Percentiles rank a stretch among this genome's conserved stretches.
phyloP scores from a whole-genome alignment of 2,888 invertebrate species.

The Trichopria drosophilae region DNA sequence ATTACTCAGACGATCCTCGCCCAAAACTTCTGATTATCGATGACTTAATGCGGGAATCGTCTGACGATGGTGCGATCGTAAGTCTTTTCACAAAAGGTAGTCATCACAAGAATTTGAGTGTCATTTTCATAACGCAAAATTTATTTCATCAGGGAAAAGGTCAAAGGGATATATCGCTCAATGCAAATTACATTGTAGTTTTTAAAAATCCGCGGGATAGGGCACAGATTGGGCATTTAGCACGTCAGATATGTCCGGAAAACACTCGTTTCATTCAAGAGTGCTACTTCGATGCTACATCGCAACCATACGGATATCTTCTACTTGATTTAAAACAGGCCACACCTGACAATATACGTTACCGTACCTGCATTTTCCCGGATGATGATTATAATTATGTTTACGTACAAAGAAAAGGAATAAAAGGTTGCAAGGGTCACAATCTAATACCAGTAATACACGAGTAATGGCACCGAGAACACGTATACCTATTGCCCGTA shows the following conservation, averaged over 20 bases:
- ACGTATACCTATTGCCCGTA: too few species aligned
- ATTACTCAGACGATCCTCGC: constrained; percentile 22
- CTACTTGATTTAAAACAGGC: constrained; percentile 30
- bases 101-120: constrained; percentile 34
- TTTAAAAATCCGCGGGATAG: constrained; percentile 26
- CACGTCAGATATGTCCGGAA: constrained; percentile 26
- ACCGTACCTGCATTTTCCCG: constrained; percentile 22
- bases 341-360: constrained; percentile 24
- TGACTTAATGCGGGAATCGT: constrained; percentile 26
- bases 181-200: constrained; percentile 15
- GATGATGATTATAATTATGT: constrained; percentile 2
- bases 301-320: constrained; percentile 21
- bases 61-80: constrained; percentile 15
- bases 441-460: too few species aligned
- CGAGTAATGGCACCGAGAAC: too few species aligned
- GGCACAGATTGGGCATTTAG: constrained; percentile 18
- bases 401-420: too few species aligned
- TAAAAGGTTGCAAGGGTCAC: too few species aligned
- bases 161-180: constrained; percentile 22
- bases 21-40: constrained; percentile 10
- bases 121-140: constrained; percentile 28
- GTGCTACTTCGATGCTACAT: constrained; percentile 26
- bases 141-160: constrained; percentile 17
- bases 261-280: constrained; percentile 30
- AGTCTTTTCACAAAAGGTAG: constrained; percentile 38